These are phyloP conservation scores for Corythornis cristatus DNA, from an alignment of 2,113 vertebrate genomes.

Conservation along the genomic window DNA sequence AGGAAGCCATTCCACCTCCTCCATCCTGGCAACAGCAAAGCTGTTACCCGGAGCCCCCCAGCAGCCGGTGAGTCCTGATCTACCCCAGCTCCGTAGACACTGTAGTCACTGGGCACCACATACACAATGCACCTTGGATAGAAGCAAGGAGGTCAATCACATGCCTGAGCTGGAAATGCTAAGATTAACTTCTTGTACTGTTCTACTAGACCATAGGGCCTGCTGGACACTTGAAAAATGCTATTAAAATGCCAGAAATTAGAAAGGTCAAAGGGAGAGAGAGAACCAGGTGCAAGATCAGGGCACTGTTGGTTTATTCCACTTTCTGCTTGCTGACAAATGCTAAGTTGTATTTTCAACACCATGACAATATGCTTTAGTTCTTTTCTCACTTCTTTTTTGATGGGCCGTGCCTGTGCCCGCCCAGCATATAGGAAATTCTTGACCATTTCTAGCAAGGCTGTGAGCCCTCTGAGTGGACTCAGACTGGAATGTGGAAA, in stretches of 20 bases:
- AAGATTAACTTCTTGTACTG: background rate
- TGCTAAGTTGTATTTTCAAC: background rate
- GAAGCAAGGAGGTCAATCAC: background rate
- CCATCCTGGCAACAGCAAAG: constrained; percentile 71
- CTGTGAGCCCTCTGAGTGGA: background rate
- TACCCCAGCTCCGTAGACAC: background rate
- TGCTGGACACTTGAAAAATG: background rate
- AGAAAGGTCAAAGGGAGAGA: background rate
- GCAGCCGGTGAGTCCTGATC: constrained; percentile 73
- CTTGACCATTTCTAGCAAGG: background rate
- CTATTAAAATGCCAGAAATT: background rate
- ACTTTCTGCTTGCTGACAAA: background rate
- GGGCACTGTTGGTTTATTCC: background rate
- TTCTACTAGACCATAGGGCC: background rate
- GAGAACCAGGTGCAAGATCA: background rate
- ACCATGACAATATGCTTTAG: background rate
- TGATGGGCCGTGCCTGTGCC: background rate
- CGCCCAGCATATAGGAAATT: background rate
- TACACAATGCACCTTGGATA: background rate
- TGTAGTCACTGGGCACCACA: accelerated
- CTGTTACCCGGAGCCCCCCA: constrained; percentile 77
- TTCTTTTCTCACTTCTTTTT: background rate
- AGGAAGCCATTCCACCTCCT: constrained; percentile 62
- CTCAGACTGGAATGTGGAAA: background rate
- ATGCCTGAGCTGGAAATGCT: background rate